These are phyloP conservation scores for Nephrotoma guestfalica DNA, from an alignment of 2,888 invertebrate genomes.

Conservation along the genomic window DNA sequence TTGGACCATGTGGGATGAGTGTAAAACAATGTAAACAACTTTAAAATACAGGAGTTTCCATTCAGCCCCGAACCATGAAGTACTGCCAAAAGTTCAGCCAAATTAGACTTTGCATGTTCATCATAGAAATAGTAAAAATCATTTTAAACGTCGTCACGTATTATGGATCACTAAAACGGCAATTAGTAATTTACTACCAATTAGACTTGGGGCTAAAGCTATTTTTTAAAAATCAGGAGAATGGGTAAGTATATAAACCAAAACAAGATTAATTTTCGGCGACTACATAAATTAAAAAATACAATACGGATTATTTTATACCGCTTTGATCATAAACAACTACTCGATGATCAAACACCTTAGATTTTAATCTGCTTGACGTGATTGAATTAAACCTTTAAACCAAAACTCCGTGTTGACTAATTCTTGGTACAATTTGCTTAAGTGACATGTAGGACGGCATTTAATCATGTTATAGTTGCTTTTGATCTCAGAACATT, in stretches of 20 bases:
- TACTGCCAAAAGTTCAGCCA: neutral
- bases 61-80: neutral
- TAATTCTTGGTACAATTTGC: neutral
- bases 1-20: neutral
- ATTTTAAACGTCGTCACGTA: neutral
- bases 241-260: neutral
- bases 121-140: neutral
- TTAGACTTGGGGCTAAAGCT: neutral
- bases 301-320: neutral
- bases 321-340: neutral
- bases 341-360: neutral
- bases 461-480: neutral
- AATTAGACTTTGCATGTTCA: neutral
- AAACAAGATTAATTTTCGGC: neutral
- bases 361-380: neutral
- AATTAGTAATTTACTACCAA: neutral
- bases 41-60: neutral
- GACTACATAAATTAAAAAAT: conserved; percentile 3
- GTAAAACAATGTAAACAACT: neutral
- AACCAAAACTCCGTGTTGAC: too few relatives aligned
- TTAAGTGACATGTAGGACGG: neutral
- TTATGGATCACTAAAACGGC: neutral
- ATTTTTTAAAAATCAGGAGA: conserved; percentile 7
- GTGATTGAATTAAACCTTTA: neutral
- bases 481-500: neutral